Base-by-base conservation (phyloP, 2,797 vertebrate species). In the Sebastiscus tertius region DNA sequence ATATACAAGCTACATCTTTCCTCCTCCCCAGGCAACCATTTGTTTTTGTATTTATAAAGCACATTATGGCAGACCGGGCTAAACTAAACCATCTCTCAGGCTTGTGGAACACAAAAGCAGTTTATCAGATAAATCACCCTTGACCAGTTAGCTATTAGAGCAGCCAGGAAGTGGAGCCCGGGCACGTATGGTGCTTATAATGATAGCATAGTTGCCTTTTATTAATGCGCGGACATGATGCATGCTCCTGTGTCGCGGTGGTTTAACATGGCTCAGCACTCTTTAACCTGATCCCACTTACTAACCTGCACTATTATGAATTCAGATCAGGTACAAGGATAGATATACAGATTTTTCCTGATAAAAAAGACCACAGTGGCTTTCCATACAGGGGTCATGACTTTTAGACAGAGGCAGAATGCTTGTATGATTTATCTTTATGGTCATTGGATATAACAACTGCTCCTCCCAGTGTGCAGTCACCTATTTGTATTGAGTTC, bases 91-190 rank as follows among this genome's bases (percentile, higher is more conserved):
- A 93, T 94, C 91, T 94, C 92, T 93, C 93, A 92, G 88, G 87
- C 89, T 84, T 69, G 89, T 91, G 90, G 88, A 94, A 92, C 94
- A 95, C 91, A 94, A 92, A 93, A 94, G 92, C 92, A 94, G 92
- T 94, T 94, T 92, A 94, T 95, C 93, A 92, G 93, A 95, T 95
- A 95, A 95, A 95, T 95, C 94, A 95, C 91, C 93, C 94, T 89
- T 94, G 93, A 94, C 94, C 93, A 91, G 93, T 94, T 91, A 92
- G 94, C 94, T 93, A 95, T 95, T 95, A 95, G 92, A 88, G 90
- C 84, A 63, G 88, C 73, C 90, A 91, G 89, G 87, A 94, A 94
- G 93, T 93, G 84, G 82, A 92, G 94, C 77, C 71, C 18, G 82
- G 86, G 92, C 94, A 95, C 93, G 94, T 94, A 93, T 93, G 91